phyloP scores from a whole-genome alignment of 2,113 vertebrate genomes.

The Esox niger region DNA sequence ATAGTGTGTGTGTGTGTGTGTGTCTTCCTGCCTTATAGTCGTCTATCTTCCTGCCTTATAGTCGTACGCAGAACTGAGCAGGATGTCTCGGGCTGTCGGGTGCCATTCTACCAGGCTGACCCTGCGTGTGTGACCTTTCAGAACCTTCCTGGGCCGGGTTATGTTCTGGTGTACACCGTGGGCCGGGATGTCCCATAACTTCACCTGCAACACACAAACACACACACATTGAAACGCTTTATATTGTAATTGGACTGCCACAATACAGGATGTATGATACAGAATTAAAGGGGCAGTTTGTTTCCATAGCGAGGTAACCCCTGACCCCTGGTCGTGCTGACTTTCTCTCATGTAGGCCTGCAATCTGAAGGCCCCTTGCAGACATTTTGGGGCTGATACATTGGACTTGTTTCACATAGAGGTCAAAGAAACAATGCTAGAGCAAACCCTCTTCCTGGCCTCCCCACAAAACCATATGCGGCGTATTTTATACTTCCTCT shows the following conservation, averaged over 20 bases:
- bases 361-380: no score
- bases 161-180: conserved; percentile 77
- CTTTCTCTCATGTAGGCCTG: no score
- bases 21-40: conserved; percentile 80
- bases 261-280: no score
- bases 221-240: not conserved
- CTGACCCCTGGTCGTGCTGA: no score
- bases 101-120: conserved; percentile 97
- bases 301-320: no score
- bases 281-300: no score
- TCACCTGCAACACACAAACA: conserved; percentile 72
- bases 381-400: no score
- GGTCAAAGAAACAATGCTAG: not conserved
- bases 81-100: conserved; percentile 83
- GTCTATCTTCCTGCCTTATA: conserved; percentile 79
- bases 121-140: conserved; percentile 80
- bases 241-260: no score
- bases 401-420: no score
- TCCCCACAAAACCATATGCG: no score
- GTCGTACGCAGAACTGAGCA: conserved; percentile 91
- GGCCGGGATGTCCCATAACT: conserved; percentile 89
- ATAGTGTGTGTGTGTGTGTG: not conserved
- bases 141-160: conserved; percentile 78
- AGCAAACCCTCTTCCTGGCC: no score
- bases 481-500: no score